These are phyloP conservation scores for Strigamia transsilvanica DNA, from an alignment of 2,888 invertebrate genomes.

Conservation along the genomic window DNA sequence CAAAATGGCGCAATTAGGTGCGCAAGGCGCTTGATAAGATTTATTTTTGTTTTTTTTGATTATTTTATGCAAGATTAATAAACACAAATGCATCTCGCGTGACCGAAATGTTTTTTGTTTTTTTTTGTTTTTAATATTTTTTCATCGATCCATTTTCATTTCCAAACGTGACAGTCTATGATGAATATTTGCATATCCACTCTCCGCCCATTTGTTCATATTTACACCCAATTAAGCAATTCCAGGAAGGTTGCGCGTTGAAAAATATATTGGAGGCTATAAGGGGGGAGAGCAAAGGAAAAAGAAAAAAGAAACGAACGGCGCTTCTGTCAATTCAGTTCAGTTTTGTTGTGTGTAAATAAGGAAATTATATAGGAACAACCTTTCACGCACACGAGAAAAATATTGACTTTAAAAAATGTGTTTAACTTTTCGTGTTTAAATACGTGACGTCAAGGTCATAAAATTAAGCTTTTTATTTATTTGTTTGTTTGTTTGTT, in stretches of 20 bases:
- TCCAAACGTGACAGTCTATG: conserved; percentile 9
- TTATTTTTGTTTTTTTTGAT: too few relatives aligned
- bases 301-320: background rate
- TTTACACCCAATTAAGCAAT: conserved; percentile 49
- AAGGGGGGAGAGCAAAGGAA: background rate
- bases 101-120: background rate
- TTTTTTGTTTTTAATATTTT: background rate
- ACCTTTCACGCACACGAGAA: conserved; percentile 7
- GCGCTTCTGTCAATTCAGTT: background rate
- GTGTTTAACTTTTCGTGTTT: background rate
- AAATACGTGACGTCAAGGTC: too few relatives aligned
- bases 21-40: too few relatives aligned
- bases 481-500: conserved; percentile 9
- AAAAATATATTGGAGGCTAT: background rate
- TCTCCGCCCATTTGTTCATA: conserved; percentile 34
- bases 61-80: background rate
- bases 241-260: background rate
- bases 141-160: background rate
- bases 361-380: conserved; percentile 39
- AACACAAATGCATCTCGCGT: conserved; percentile 5
- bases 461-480: too few relatives aligned
- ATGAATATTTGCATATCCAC: conserved; percentile 40
- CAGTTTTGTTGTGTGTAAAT: conserved; percentile 40
- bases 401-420: conserved; percentile 46
- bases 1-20: too few relatives aligned